Evolutionary conservation across 2,888 invertebrate species (phyloP).

Genomic region (Cephalotes varians): DNA sequence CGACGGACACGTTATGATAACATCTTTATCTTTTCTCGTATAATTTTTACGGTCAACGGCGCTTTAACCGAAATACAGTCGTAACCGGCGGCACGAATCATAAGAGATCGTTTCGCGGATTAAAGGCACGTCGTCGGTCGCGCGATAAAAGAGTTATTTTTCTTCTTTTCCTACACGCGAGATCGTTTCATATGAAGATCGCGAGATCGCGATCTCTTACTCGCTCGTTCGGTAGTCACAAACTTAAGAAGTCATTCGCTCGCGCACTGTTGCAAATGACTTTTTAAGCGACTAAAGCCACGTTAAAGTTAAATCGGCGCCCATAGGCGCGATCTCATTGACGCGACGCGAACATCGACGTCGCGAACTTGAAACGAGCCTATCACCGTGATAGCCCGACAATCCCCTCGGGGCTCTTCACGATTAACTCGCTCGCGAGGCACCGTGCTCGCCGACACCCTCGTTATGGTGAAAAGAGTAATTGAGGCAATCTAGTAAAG

Average conservation of each 20-base stretch:
- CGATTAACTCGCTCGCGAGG: conserved; percentile 35
- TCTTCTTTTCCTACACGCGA: conserved; percentile 31
- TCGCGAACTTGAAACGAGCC: conserved; percentile 32
- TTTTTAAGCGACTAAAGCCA: conserved; percentile 62
- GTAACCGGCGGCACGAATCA: conserved; percentile 78
- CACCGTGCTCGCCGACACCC: conserved; percentile 12
- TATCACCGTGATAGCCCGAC: conserved; percentile 50
- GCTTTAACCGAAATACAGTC: conserved; percentile 80
- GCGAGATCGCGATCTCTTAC: conserved; percentile 14
- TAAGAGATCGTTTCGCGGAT: conserved; percentile 80
- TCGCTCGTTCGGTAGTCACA: conserved; percentile 48
- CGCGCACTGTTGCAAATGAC: conserved; percentile 56
- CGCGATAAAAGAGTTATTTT: conserved; percentile 70
- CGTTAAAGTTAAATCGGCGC: conserved; percentile 44
- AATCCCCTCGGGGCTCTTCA: conserved; percentile 34
- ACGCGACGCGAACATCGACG: too few species aligned
- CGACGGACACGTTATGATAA: conserved; percentile 78
- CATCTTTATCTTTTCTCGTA: conserved; percentile 83
- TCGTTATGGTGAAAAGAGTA: conserved; percentile 26
- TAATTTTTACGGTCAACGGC: conserved; percentile 81
- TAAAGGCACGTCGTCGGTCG: conserved; percentile 64
- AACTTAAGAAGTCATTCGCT: conserved; percentile 52
- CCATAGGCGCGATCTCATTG: conserved; percentile 33
- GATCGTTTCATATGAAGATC: conserved; percentile 23
- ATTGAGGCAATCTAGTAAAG: conserved; percentile 21